These are phyloP conservation scores for Acholoe squamosa DNA, from an alignment of 2,888 invertebrate species.

Conservation along the genomic window DNA sequence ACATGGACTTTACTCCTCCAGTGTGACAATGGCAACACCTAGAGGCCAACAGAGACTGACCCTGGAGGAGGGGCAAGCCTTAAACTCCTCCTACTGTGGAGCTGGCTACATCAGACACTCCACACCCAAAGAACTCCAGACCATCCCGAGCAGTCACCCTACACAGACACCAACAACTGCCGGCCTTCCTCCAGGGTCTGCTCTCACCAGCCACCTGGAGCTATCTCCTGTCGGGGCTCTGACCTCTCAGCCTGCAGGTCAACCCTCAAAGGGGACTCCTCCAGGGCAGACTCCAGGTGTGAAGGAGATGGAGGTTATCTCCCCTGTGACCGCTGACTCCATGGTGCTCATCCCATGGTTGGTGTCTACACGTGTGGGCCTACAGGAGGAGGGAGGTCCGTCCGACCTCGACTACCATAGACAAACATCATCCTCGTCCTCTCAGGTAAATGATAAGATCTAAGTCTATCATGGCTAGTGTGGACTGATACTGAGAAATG, in stretches of 20 bases:
- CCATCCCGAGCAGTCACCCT: not conserved
- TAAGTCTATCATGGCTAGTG: no score
- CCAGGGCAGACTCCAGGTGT: not conserved
- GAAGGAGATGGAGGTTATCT: not conserved
- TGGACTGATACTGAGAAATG: no score
- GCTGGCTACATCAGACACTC: slow-evolving; percentile 39
- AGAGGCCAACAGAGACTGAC: not conserved
- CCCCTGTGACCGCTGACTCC: slow-evolving; percentile 27
- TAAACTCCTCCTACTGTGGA: not conserved
- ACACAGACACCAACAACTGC: not conserved
- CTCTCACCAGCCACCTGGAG: not conserved
- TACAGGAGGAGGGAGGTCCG: not conserved
- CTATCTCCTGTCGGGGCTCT: not conserved
- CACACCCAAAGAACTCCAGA: not conserved
- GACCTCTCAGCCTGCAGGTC: not conserved
- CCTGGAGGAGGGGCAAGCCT: not conserved
- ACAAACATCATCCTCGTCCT: not conserved
- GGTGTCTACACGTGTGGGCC: not conserved
- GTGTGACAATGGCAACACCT: not conserved
- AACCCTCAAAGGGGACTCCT: not conserved
- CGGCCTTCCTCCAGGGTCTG: not conserved
- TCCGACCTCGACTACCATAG: slow-evolving; percentile 40
- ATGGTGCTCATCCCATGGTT: slow-evolving; percentile 25
- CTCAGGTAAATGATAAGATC: no score
- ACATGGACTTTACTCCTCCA: not conserved